Conservation (phyloP, 2,797 vertebrate genomes). For the Micromesistius poutassou region DNA sequence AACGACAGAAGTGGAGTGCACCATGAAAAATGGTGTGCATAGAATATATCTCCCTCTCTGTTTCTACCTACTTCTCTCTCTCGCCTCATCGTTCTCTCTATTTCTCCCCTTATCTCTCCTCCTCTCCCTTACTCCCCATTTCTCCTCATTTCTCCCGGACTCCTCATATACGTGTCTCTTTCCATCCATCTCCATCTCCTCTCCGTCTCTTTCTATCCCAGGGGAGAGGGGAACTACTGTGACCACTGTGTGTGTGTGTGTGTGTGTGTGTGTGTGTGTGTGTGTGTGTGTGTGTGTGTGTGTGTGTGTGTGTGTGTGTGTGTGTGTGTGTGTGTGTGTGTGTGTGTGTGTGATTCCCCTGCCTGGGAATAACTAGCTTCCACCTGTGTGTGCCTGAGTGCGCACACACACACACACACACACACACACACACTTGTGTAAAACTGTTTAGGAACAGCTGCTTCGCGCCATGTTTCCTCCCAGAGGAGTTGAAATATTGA, state of each 20-base stretch:
- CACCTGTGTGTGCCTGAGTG: neutral
- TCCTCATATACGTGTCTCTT: neutral
- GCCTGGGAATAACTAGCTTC: neutral
- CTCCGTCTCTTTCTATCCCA: neutral
- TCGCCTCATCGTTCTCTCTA: too few species aligned
- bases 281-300: slow-evolving; percentile 7
- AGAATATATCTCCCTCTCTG: slow-evolving; percentile 10
- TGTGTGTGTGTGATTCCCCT: neutral
- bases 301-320: slow-evolving; percentile 7
- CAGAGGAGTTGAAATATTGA: slow-evolving; percentile 77
- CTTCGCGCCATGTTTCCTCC: slow-evolving; percentile 71
- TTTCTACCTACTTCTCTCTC: neutral
- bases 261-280: slow-evolving; percentile 11
- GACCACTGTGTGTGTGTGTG: slow-evolving; percentile 11
- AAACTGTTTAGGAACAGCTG: slow-evolving; percentile 72
- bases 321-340: slow-evolving; percentile 17
- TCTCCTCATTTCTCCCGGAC: too few species aligned
- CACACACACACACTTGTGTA: slow-evolving; percentile 53
- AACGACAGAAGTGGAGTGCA: slow-evolving; percentile 42
- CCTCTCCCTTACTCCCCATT: too few species aligned
- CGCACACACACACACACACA: too few species aligned
- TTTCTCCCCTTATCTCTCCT: neutral
- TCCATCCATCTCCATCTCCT: neutral
- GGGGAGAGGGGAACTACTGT: slow-evolving; percentile 39
- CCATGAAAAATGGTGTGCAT: neutral